Evolutionary conservation across 1,140 invertebrate genomes (phyloP).

Genomic region (Trichonephila clavata): DNA sequence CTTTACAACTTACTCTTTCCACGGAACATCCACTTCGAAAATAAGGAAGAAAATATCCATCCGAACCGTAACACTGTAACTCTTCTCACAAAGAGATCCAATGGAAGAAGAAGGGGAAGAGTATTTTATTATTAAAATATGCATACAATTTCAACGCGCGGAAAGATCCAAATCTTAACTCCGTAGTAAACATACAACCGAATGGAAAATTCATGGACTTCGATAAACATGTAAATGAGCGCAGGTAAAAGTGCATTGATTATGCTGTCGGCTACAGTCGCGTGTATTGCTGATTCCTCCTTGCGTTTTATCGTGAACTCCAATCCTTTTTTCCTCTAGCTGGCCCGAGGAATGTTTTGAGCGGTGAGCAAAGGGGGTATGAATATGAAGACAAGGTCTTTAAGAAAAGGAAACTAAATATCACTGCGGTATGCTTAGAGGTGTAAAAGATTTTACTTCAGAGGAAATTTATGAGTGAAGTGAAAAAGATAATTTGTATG

Average conservation of each 20-base stretch:
- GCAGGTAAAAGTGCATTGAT: constrained; percentile 35
- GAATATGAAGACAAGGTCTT: not conserved
- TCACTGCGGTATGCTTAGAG: not conserved
- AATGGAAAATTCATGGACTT: constrained; percentile 54
- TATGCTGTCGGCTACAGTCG: constrained; percentile 19
- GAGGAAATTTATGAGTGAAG: not conserved
- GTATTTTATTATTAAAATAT: constrained; percentile 40
- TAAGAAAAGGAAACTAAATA: not conserved
- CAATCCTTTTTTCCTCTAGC: not conserved
- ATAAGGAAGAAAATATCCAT: not conserved
- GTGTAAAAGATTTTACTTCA: not conserved
- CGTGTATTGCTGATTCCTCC: not conserved
- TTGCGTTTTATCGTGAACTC: not conserved
- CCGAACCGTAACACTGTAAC: not conserved
- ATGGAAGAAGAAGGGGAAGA: not conserved
- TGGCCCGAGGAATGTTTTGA: not conserved
- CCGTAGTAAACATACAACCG: constrained; percentile 33
- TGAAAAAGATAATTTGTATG: not conserved
- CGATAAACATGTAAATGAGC: constrained; percentile 51
- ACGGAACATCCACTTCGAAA: not conserved
- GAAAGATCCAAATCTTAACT: constrained; percentile 33
- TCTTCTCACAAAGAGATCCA: not conserved
- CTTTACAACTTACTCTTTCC: not conserved
- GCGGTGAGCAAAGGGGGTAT: not conserved
- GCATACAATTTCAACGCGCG: constrained; percentile 11